Evolutionary conservation across 2,797 vertebrate genomes (phyloP), one percentile per base, ranked within the genome.

Genomic region (Pipistrellus kuhlii): DNA sequence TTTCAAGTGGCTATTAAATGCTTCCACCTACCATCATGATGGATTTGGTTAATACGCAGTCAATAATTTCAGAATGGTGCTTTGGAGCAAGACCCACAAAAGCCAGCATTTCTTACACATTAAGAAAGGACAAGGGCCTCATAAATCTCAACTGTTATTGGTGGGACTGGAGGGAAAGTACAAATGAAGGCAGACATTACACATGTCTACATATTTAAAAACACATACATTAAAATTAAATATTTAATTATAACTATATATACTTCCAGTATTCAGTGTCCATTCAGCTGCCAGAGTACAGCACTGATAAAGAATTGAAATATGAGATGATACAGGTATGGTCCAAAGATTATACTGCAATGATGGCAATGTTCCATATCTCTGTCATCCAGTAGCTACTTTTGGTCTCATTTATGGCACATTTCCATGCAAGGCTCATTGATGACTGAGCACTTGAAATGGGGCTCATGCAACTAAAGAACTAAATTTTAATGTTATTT

Each of bases 361-460:
- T 57, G 18, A 27, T 68, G 23, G 25, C 68, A 73, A 51, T 41
- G 5, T 8, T 48, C 46, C 44, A 0, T 32, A 18, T 18, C 46
- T 78, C 20, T 30, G 14, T 23, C 30, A 84, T 18, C 8, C 0
- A 6, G 11, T 7, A 25, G 27, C 62, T 35, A 73, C 25, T 41
- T 95, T 82, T 75, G 81, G 51, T 95, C 53, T 93, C 96, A 85
- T 96, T 97, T 95, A 94, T 82, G 69, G 91, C 93, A 96, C 69
- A 85, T 95, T 96, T 97, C 59, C 64, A 86, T 17, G 85, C 81
- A 97, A 94, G 84, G 95, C 87, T 95, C 95, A 93, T 88, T 17
- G 44, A 11, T 64, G 64, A 88, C 1, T 48, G 27, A 69, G n/a
- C 35, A 51, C 18, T 35, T 41, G 68, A 84, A 90, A 90, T 71